phyloP scores from a whole-genome alignment of 2,888 invertebrate genomes.

The Drosophila trichaetosa region DNA sequence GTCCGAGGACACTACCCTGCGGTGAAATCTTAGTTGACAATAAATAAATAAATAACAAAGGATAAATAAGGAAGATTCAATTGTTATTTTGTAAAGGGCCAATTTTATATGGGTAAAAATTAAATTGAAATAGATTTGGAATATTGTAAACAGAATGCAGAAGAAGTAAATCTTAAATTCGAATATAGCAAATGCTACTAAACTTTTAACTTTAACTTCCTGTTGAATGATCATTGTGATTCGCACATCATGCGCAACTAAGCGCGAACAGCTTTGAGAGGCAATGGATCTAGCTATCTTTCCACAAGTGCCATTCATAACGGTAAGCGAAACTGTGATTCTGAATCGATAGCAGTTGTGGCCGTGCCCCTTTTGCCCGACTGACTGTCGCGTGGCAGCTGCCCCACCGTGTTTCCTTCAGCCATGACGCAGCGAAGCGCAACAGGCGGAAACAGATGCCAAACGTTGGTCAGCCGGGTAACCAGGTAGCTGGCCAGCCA shows the following conservation, averaged over 20 bases:
- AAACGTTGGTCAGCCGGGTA: conserved; percentile 30
- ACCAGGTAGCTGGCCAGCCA: conserved; percentile 33
- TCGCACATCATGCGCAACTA: neutral
- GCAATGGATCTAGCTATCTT: neutral
- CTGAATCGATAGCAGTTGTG: conserved; percentile 14
- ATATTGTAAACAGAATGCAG: neutral
- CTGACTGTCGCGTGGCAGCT: neutral
- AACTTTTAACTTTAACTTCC: neutral
- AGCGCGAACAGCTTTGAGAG: neutral
- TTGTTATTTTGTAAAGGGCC: neutral
- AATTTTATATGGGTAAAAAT: neutral
- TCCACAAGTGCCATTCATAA: conserved; percentile 28
- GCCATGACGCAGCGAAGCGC: conserved; percentile 60
- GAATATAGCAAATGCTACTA: neutral
- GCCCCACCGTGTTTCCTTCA: conserved; percentile 22
- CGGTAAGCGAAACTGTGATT: conserved; percentile 41
- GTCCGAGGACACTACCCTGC: too few species aligned
- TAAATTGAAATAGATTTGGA: neutral
- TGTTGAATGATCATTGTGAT: neutral
- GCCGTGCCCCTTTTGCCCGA: neutral
- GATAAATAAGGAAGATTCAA: neutral
- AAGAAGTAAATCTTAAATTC: neutral
- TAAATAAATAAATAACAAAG: neutral
- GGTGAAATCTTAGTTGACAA: too few species aligned
- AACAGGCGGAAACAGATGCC: conserved; percentile 63